These are phyloP conservation scores for Caenorhabditis sp. DNA, from an alignment of 2,888 invertebrate species.

Conservation along the genomic window DNA sequence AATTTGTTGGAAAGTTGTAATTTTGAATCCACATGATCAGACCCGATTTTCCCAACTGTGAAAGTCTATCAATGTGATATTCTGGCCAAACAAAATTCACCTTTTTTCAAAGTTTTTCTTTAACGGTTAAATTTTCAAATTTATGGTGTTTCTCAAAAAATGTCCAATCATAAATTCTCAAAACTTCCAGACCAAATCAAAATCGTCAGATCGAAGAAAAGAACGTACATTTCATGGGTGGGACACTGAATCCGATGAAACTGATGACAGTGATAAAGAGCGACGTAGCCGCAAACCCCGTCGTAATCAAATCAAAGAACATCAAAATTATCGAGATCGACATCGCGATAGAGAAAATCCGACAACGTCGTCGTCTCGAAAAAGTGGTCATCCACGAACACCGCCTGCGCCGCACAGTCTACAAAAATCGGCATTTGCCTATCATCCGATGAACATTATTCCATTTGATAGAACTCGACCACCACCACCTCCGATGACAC, in stretches of 20 bases:
- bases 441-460: not conserved
- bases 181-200: too few relatives aligned
- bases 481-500: not conserved
- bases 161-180: too few relatives aligned
- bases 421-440: not conserved
- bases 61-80: too few relatives aligned
- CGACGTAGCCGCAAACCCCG: constrained; percentile 4
- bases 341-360: not conserved
- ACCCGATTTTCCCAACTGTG: too few relatives aligned
- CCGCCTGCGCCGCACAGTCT: not conserved
- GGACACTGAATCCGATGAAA: constrained; percentile 34
- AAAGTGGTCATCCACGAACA: not conserved
- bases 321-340: not conserved
- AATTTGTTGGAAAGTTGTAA: too few relatives aligned
- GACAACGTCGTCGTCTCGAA: not conserved
- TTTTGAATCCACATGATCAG: too few relatives aligned
- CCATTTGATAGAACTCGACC: not conserved
- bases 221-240: constrained; percentile 3
- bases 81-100: too few relatives aligned
- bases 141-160: too few relatives aligned
- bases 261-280: constrained; percentile 17
- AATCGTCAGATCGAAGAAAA: not conserved
- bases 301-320: not conserved
- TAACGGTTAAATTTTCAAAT: not conserved
- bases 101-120: too few relatives aligned